Conservation (phyloP, 2,113 vertebrate genomes). For the Cettia cetti region DNA sequence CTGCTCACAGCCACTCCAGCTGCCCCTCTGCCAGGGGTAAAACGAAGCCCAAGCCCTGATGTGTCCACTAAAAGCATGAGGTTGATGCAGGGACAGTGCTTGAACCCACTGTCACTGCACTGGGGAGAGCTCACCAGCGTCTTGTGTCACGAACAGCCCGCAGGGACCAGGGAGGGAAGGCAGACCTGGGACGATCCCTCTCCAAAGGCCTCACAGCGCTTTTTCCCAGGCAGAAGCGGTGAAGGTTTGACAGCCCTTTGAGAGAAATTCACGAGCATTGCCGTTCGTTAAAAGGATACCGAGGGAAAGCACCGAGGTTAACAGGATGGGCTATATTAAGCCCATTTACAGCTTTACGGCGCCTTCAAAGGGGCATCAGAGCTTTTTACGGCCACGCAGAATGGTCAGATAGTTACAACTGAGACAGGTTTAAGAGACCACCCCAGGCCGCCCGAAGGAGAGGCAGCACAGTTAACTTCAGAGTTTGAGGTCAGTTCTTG, state of each 20-base stretch:
- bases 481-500: slow-evolving; percentile 16
- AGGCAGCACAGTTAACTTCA: not conserved
- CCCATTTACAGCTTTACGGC: not conserved
- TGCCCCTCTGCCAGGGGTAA: not conserved
- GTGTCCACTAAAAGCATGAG: not conserved
- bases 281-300: not conserved
- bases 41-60: accelerated
- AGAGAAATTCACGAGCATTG: not conserved
- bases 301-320: not conserved
- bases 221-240: not conserved
- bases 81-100: accelerated
- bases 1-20: not conserved
- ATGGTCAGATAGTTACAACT: not conserved
- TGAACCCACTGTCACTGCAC: accelerated
- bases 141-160: accelerated
- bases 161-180: accelerated
- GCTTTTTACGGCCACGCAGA: not conserved
- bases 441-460: not conserved
- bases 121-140: accelerated
- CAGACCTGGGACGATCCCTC: accelerated
- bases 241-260: not conserved
- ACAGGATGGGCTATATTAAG: not conserved
- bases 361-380: not conserved
- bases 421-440: not conserved
- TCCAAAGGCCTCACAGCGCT: accelerated